These are phyloP conservation scores for Pterocles orientalis DNA, from an alignment of 2,113 vertebrate species.

Conservation along the genomic window DNA sequence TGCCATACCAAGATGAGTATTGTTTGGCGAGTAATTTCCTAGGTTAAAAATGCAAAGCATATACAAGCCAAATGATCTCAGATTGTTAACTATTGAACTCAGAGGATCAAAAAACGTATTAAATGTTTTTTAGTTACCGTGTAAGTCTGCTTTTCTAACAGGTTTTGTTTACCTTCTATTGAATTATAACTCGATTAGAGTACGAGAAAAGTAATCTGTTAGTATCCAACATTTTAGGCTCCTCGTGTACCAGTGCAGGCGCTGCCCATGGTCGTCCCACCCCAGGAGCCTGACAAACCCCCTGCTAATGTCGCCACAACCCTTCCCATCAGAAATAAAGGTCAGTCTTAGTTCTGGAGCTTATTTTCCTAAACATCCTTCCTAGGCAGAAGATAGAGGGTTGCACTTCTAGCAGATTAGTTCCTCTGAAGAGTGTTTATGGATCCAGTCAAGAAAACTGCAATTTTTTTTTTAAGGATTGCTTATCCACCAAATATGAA, in stretches of 20 bases:
- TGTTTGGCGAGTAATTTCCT: not conserved
- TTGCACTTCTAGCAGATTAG: conserved; percentile 11
- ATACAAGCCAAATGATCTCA: not conserved
- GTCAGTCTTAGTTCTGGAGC: conserved; percentile 77
- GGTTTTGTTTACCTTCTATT: conserved; percentile 27
- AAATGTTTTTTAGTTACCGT: not conserved
- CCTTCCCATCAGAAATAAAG: conserved; percentile 95
- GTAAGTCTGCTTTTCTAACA: not conserved
- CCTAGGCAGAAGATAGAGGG: conserved; percentile 33
- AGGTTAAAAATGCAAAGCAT: not conserved
- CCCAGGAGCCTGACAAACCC: conserved; percentile 97
- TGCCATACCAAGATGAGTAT: rapidly evolving
- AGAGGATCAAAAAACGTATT: rapidly evolving
- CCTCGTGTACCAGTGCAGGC: conserved; percentile 99
- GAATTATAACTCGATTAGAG: not conserved
- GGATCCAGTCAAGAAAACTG: conserved; percentile 9
- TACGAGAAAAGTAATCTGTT: conserved; percentile 51
- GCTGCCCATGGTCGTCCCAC: conserved; percentile 98
- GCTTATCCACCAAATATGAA: not conserved
- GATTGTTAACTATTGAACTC: not conserved
- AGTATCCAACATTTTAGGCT: conserved; percentile 81
- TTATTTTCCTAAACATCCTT: conserved; percentile 44
- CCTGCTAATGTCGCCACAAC: conserved; percentile 92
- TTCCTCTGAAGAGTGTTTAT: not conserved
- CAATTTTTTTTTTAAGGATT: not conserved